Conservation (phyloP, 2,888 invertebrate species). For the Mamestra brassicae region DNA sequence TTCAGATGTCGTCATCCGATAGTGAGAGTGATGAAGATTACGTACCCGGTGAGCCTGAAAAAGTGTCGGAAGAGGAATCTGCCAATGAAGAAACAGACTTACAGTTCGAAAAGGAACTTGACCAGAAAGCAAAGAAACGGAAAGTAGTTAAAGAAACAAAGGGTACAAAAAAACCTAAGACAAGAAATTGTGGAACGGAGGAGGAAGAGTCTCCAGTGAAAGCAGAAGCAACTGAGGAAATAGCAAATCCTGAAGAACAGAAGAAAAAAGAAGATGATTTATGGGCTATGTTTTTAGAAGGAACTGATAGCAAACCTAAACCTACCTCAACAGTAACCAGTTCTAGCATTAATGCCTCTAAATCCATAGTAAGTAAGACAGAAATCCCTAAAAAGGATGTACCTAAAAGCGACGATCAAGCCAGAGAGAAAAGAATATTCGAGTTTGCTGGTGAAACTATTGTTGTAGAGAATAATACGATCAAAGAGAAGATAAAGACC, state of each 20-base stretch:
- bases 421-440: constrained; percentile 93
- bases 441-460: constrained; percentile 97
- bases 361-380: constrained; percentile 54
- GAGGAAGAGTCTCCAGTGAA: constrained; percentile 71
- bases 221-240: constrained; percentile 71
- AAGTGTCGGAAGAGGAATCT: constrained; percentile 93
- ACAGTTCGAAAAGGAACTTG: constrained; percentile 89
- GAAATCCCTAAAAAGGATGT: constrained; percentile 58
- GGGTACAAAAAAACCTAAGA: constrained; percentile 78
- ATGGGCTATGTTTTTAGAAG: constrained; percentile 95
- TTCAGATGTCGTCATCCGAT: constrained; percentile 92
- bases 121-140: constrained; percentile 80
- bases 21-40: constrained; percentile 96
- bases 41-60: constrained; percentile 92
- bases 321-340: constrained; percentile 65
- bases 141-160: constrained; percentile 73
- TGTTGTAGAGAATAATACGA: constrained; percentile 86
- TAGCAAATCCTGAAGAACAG: constrained; percentile 90
- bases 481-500: constrained; percentile 84
- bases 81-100: constrained; percentile 92
- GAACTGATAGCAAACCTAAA: constrained; percentile 90
- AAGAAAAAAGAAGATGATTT: constrained; percentile 94
- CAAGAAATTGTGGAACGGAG: constrained; percentile 67
- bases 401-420: constrained; percentile 79
- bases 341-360: constrained; percentile 54